Conservation (phyloP, 2,888 invertebrate genomes). For the Eutolmus rufibarbis region DNA sequence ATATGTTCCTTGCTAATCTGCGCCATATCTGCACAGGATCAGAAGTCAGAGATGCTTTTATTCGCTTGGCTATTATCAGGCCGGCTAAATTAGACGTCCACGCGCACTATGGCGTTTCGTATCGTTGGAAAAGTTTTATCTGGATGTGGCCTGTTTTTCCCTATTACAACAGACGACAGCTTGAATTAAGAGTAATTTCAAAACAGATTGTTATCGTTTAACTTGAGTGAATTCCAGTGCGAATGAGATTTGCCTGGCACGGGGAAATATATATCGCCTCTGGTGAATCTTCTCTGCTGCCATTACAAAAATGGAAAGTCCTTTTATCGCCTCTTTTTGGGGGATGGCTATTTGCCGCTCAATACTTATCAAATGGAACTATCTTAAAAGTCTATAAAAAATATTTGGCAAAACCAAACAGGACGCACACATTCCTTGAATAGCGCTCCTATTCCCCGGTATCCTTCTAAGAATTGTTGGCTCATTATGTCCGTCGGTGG, state of each 20-base stretch:
- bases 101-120: neutral
- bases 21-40: conserved; percentile 1
- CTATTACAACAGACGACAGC: conserved; percentile 2
- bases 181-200: conserved; percentile 33
- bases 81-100: neutral
- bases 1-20: conserved; percentile 29
- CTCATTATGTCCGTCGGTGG: neutral
- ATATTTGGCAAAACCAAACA: neutral
- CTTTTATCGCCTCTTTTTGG: neutral
- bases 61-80: conserved; percentile 11
- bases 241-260: neutral
- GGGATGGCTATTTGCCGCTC: neutral
- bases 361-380: neutral
- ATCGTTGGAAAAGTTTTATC: conserved; percentile 21
- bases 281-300: neutral
- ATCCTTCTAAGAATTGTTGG: neutral
- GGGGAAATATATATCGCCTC: neutral
- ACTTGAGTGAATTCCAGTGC: conserved; percentile 31
- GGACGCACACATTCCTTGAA: neutral
- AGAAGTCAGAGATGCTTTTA: neutral
- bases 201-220: conserved; percentile 21
- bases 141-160: neutral
- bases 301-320: neutral
- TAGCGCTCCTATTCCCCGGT: neutral
- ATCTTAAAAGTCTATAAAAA: neutral